Conservation (phyloP, 2,797 vertebrate genomes). For the Geotria australis region DNA sequence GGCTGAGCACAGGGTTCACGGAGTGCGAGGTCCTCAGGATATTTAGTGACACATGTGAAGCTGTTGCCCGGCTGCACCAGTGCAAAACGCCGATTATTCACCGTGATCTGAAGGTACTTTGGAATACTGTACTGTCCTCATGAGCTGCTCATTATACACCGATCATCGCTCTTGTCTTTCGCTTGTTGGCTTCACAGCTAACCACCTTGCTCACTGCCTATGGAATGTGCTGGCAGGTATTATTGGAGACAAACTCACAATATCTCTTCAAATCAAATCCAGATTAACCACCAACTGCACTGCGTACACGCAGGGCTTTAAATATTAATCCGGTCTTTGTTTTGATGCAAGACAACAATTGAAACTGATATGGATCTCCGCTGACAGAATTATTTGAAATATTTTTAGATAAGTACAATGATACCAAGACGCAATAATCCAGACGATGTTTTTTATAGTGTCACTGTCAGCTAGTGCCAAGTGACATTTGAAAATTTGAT, state of each 20-base stretch:
- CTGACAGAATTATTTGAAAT: no score
- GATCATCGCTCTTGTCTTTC: no score
- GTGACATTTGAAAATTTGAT: background rate
- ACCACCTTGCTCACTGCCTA: background rate
- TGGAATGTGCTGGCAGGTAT: background rate
- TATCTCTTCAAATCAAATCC: background rate
- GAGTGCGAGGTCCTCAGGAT: slow-evolving; percentile 72
- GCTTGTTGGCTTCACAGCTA: no score
- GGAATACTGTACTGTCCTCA: background rate
- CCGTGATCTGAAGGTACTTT: slow-evolving; percentile 58
- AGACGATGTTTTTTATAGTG: no score
- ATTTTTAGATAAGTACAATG: no score
- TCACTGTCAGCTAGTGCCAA: no score
- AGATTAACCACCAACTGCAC: no score
- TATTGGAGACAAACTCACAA: background rate
- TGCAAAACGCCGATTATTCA: slow-evolving; percentile 71
- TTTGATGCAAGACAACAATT: no score
- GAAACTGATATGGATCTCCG: no score
- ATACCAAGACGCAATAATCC: no score
- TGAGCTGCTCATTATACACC: background rate
- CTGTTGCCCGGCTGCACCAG: slow-evolving; percentile 58
- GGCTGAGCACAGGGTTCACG: slow-evolving; percentile 63
- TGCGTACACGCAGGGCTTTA: no score
- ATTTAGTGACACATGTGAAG: slow-evolving; percentile 88
- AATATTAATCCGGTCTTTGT: no score